Conservation (phyloP, 64 coral and sea anemone genomes). For the Dendrophyllia cribrosa region DNA sequence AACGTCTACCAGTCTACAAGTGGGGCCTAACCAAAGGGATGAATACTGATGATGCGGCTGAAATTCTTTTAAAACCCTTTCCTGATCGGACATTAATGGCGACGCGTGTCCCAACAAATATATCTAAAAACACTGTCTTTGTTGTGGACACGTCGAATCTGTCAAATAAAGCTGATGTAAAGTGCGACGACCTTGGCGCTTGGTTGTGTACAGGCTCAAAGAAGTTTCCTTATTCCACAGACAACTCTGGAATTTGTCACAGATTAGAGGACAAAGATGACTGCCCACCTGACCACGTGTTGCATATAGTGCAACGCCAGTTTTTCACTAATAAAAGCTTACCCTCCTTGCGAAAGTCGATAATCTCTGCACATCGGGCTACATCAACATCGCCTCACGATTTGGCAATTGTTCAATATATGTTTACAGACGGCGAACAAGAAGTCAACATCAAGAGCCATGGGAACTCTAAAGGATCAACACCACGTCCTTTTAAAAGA, state of each 20-base stretch:
- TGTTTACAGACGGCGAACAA: constrained; percentile 53
- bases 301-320: constrained; percentile 24
- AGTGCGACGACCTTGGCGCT: constrained; percentile 41
- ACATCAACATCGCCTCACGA: constrained; percentile 32
- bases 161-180: constrained; percentile 2
- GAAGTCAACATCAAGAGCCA: constrained; percentile 18
- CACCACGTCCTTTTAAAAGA: constrained; percentile 26
- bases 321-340: constrained; percentile 52
- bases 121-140: constrained; percentile 44
- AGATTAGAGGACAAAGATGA: constrained; percentile 10
- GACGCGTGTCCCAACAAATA: constrained; percentile 26
- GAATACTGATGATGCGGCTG: constrained; percentile 33
- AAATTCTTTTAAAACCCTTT: constrained; percentile 12
- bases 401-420: constrained; percentile 21
- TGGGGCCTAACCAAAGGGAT: constrained; percentile 33
- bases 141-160: constrained; percentile 23
- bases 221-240: constrained; percentile 17
- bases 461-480: not conserved
- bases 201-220: constrained; percentile 49
- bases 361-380: constrained; percentile 8
- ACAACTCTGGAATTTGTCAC: not conserved
- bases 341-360: constrained; percentile 34
- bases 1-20: no score
- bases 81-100: not conserved
- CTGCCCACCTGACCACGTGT: not conserved